A percentile compares a stretch with the other conserved stretches of the same genome.
These are phyloP conservation scores for Pycnonotus jocosus DNA, from an alignment of 2,113 vertebrate species.

Conservation along the genomic window DNA sequence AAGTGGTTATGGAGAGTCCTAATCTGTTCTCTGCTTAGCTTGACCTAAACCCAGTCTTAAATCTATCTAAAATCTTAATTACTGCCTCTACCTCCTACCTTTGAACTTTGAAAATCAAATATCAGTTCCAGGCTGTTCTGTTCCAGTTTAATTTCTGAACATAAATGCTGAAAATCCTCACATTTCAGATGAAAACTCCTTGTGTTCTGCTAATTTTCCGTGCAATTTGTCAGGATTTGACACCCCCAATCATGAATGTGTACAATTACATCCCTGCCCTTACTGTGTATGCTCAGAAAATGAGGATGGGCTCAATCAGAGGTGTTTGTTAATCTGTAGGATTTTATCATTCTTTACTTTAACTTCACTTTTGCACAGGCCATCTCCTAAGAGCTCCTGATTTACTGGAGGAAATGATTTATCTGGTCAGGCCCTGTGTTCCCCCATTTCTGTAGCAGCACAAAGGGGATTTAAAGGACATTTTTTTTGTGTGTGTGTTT, in stretches of 20 bases:
- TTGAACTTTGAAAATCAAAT: background rate
- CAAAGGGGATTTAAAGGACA: slow-evolving; percentile 55
- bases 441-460: background rate
- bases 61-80: background rate
- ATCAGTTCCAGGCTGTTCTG: background rate
- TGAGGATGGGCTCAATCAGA: background rate
- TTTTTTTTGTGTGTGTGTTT: slow-evolving; percentile 47
- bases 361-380: background rate
- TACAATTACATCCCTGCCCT: rapidly evolving
- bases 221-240: background rate
- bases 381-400: background rate
- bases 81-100: background rate
- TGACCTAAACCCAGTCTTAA: background rate
- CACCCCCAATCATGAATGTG: rapidly evolving
- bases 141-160: background rate
- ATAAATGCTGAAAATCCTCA: background rate
- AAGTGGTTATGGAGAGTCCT: background rate
- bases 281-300: background rate
- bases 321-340: background rate
- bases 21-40: background rate
- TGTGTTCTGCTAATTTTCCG: background rate
- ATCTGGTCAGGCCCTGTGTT: background rate
- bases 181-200: background rate
- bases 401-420: background rate
- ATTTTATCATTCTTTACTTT: background rate